Evolutionary conservation across 2,888 invertebrate species (phyloP).

Genomic region (Charanyca ferruginea): DNA sequence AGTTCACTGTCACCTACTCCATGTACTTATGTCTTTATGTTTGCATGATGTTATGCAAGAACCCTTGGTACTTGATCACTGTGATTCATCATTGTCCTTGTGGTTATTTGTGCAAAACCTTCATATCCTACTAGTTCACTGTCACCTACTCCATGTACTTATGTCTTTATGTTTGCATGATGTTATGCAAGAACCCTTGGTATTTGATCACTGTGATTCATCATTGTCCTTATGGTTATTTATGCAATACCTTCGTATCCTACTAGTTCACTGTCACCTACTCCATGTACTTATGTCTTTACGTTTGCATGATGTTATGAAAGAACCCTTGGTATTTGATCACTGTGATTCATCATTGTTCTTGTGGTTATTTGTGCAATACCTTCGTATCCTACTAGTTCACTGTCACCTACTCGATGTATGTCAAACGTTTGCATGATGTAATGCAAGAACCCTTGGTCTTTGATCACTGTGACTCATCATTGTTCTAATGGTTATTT

Average conservation of each 20-base stretch:
- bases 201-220: constrained; percentile 4
- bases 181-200: constrained; percentile 16
- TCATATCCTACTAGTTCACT: neutral
- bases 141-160: neutral
- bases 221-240: too few species aligned
- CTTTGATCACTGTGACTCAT: too few species aligned
- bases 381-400: too few species aligned
- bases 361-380: too few species aligned
- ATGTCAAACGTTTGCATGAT: too few species aligned
- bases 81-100: constrained; percentile 18
- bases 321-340: constrained; percentile 5
- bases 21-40: neutral
- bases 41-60: constrained; percentile 21
- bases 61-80: neutral
- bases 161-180: constrained; percentile 1
- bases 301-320: constrained; percentile 9
- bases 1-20: neutral
- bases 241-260: constrained; percentile 13
- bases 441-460: too few species aligned
- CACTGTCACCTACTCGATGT: too few species aligned
- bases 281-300: neutral
- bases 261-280: neutral
- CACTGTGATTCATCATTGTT: constrained; percentile 11
- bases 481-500: too few species aligned
- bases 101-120: constrained; percentile 32